Base-by-base conservation (phyloP, 2,888 invertebrate genomes). In the Lycaena phlaeas region DNA sequence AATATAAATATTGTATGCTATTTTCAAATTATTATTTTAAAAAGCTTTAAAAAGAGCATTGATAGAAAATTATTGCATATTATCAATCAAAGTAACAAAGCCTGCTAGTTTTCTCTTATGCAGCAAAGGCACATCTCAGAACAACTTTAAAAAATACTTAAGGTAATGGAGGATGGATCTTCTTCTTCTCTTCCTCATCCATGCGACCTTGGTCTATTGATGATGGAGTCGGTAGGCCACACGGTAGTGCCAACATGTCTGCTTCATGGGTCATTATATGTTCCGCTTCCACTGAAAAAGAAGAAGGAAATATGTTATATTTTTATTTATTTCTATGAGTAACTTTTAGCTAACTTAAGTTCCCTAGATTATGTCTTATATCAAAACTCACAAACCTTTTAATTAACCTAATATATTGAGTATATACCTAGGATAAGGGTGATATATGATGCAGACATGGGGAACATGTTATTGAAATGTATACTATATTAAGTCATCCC, bases 201-300 rank as follows among this genome's bases (percentile, higher is more conserved):
- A 87, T 66, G 1, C 90, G 86, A 0, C 89, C 90, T 44, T 88
- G 86, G 54, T 92, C 92, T 15, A 92, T 87, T n/a, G 87, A 86
- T 0, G 91, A 87, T 1, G 91, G 88, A 0, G 91, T 88, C n/a
- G 93, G 93, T 1, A 92, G 69, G 3, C 92, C 92, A 44, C 90
- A 88, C 0, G 93, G 93, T 68, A 90, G 79, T 46, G 89, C 88
- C n/a, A 93, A 68, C 37, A 90, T 69, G 31, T 90, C 89, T 6
- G 84, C 73, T 61, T 93, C 93, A 53, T 90, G 90, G 40, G 90
- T 89, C 87, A 93, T 87, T 43, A 93, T 92, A 69, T 92, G 90
- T 61, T 93, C 92, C 14, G 93, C 93, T 79, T 93, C 93, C 74
- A 88, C 92, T 84, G 56, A 18, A 68, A 70, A n/a, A 22, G 2